Conservation (phyloP, 2,888 invertebrate genomes). For the Tiphia femorata region DNA sequence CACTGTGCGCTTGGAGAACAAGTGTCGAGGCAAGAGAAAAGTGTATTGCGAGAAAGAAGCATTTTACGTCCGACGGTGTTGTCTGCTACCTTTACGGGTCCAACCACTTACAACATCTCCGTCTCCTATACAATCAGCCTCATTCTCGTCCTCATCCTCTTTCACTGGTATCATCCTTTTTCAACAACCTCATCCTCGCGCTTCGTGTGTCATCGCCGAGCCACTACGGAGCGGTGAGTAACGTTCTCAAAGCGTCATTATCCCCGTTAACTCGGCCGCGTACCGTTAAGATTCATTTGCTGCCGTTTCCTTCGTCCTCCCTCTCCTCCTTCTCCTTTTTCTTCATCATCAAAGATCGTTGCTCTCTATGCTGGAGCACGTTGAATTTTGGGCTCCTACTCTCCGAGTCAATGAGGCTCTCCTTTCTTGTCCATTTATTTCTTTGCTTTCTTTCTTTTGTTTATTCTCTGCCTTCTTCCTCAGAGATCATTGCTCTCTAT, state of each 20-base stretch:
- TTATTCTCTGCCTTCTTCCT: neutral
- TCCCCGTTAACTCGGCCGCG: constrained; percentile 19
- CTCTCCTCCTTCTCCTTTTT: no score
- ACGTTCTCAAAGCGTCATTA: constrained; percentile 25
- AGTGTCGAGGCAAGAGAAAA: no score
- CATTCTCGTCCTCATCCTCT: neutral
- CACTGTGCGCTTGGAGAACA: no score
- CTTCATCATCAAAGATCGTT: no score
- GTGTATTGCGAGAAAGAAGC: no score
- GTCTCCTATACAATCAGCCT: neutral
- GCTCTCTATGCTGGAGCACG: no score
- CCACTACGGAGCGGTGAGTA: constrained; percentile 9
- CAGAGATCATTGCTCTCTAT: no score
- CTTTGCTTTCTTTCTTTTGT: neutral
- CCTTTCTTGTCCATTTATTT: neutral
- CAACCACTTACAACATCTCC: no score
- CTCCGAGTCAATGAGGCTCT: neutral
- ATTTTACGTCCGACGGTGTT: no score
- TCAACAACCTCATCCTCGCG: no score
- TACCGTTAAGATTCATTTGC: constrained; percentile 30
- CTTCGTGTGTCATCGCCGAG: constrained; percentile 7
- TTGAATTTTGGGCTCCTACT: neutral
- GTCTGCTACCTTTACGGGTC: no score
- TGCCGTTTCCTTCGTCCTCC: neutral
- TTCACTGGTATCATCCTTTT: neutral